Evolutionary conservation across 2,888 invertebrate species (phyloP), one percentile per base, ranked within the genome.

Genomic region (Theretra japonica): DNA sequence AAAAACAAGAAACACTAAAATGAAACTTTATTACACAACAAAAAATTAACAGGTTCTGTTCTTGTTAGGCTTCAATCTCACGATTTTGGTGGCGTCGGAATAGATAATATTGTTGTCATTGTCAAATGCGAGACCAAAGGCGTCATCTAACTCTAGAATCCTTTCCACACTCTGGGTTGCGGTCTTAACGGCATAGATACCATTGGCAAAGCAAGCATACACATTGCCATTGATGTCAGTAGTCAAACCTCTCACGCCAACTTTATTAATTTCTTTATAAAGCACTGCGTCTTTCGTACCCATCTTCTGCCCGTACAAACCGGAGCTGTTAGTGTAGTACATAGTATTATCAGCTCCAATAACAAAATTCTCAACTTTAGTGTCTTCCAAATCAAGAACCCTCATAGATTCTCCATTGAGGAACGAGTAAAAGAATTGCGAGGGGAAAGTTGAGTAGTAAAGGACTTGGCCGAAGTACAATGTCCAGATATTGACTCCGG

Each of bases 121-220:
- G 76, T 93, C 93, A 78, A 93, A 93, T 0, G 91, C 85, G 21
- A 91, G 72, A 7, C 93, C 92, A 73, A 90, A 92, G 0, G 84
- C 86, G 72, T 92, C 90, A 7, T 88, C 80, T 2, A 91, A 68
- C 6, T 83, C 80, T 1, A 86, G 48, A 8, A 88, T 70, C 73
- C 85, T 88, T 19, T 86, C 83, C 21, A 92, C 72, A 59, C 73
- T 72, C 6, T 62, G 73, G 0, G 73, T 78, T 0, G 75, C 69
- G 77, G 87, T 90, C 70, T 84, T 83, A 4, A 88, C 77, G 60
- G 75, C 77, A 69, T 87, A 92, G 59, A 93, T 84, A 3, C 92
- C 91, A 70, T 91, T 84, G 74, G 80, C 76, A 2, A 86, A 73
- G 73, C 90, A 90, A 3, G 83, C 81, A 70, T 85, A 89, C 0